Percentiles rank a stretch among this genome's conserved stretches.
phyloP scores from a whole-genome alignment of 2,797 vertebrate species.

The Onychomys leucogaster region DNA sequence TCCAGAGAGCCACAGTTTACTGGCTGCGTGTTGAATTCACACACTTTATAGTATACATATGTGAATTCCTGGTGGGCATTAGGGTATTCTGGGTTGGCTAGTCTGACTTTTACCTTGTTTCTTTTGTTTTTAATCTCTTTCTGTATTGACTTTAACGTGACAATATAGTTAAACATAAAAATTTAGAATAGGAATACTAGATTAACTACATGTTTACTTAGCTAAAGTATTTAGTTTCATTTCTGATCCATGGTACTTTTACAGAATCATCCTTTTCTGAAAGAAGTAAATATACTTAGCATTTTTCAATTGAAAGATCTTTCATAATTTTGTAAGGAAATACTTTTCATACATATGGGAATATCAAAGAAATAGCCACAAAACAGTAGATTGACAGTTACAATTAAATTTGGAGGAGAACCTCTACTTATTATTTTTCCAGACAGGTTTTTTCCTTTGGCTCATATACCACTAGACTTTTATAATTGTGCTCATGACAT shows the following conservation, averaged over 20 bases:
- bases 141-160: conserved; percentile 5
- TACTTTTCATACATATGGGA: conserved; percentile 40
- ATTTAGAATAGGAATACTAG: conserved; percentile 3
- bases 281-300: conserved; percentile 36
- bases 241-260: conserved; percentile 32
- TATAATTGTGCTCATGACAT: conserved; percentile 61
- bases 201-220: background rate
- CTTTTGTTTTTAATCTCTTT: background rate
- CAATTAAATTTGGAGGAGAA: conserved; percentile 68
- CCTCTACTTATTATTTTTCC: conserved; percentile 58
- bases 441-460: conserved; percentile 46
- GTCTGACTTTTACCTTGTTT: background rate
- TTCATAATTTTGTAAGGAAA: conserved; percentile 57
- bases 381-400: conserved; percentile 35
- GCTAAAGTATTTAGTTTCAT: conserved; percentile 32
- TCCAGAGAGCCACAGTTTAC: background rate
- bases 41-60: background rate
- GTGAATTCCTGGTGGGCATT: background rate
- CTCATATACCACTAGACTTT: conserved; percentile 64
- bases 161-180: conserved; percentile 60
- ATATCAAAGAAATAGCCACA: conserved; percentile 71
- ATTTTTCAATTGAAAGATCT: conserved; percentile 34
- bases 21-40: background rate
- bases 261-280: conserved; percentile 53
- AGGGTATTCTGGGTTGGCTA: background rate